These are phyloP conservation scores for Chromis chromis DNA, from an alignment of 2,797 vertebrate species.

Conservation along the genomic window DNA sequence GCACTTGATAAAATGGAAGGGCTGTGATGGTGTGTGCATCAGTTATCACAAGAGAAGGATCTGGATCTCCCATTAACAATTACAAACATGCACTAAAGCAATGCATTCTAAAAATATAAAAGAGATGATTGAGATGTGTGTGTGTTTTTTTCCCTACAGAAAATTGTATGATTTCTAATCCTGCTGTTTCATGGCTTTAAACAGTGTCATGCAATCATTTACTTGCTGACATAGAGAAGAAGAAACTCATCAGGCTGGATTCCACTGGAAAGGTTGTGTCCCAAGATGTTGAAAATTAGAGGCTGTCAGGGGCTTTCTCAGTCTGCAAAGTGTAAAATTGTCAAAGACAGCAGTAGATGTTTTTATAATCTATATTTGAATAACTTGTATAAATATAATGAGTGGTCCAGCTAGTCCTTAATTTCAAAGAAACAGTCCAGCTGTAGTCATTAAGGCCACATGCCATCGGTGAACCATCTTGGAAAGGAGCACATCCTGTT, in stretches of 20 bases:
- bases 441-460: conserved; percentile 42
- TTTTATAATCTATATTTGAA: conserved; percentile 16
- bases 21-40: no score
- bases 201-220: no score
- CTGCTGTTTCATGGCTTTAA: no score
- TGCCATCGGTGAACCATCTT: conserved; percentile 43
- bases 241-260: neutral
- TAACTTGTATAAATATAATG: conserved; percentile 22
- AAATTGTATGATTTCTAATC: no score
- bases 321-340: conserved; percentile 1
- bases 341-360: conserved; percentile 6
- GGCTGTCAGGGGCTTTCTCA: neutral
- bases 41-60: no score
- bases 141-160: no score
- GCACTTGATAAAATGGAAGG: no score
- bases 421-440: conserved; percentile 15
- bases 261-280: neutral
- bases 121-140: no score
- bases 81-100: no score
- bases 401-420: neutral
- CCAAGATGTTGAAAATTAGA: conserved; percentile 15
- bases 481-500: conserved; percentile 53
- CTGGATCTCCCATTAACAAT: no score
- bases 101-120: no score
- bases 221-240: neutral